Conservation (phyloP, 2,113 vertebrate species). For the Psophia crepitans region DNA sequence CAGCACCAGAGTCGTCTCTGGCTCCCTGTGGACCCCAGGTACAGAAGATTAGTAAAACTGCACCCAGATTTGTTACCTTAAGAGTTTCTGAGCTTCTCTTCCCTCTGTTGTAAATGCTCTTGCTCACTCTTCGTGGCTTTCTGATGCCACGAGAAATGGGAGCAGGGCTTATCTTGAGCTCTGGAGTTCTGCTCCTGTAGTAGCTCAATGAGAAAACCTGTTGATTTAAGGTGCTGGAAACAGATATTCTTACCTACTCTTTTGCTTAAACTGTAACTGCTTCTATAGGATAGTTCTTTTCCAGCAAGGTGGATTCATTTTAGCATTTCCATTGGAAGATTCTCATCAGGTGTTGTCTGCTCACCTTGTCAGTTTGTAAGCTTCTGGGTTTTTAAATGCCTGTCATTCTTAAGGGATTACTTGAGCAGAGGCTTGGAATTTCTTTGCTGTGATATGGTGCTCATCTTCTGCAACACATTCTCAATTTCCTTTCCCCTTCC, state of each 20-base stretch:
- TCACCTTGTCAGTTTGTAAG: background rate
- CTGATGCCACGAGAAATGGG: background rate
- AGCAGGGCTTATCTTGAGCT: background rate
- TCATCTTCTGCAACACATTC: background rate
- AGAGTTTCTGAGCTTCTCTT: background rate
- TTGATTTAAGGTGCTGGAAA: background rate
- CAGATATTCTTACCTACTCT: background rate
- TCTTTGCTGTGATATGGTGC: background rate
- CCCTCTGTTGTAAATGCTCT: background rate
- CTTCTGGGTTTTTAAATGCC: background rate
- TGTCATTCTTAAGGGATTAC: background rate
- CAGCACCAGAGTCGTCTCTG: background rate
- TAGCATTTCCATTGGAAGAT: background rate
- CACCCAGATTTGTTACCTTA: background rate
- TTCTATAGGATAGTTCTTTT: background rate
- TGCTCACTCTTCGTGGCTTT: background rate
- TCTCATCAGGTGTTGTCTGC: background rate
- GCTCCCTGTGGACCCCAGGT: background rate
- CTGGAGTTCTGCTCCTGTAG: background rate
- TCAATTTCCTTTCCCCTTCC: background rate
- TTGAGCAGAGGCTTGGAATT: background rate
- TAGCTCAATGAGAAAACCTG: background rate
- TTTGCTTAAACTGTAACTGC: background rate
- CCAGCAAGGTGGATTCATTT: background rate
- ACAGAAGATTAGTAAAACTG: constrained; percentile 11